Evolutionary conservation across 2,888 invertebrate species (phyloP), one percentile per base, ranked within the genome.

Genomic region (Dendrolimus pini): DNA sequence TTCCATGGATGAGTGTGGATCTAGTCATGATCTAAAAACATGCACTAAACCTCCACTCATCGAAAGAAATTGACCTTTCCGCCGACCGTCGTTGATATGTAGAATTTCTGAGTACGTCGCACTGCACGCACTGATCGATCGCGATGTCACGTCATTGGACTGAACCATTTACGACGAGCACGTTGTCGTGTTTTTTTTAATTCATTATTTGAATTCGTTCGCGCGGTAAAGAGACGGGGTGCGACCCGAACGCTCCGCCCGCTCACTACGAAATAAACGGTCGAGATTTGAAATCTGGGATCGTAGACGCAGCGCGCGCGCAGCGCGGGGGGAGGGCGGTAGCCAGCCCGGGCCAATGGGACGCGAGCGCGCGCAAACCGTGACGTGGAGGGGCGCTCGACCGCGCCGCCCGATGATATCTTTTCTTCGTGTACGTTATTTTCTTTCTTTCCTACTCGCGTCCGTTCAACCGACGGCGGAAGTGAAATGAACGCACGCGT

Each of bases 1-100:
- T 91, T 93, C 93, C 93, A 92, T 94, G 94, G 94, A 94, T 94
- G 94, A 94, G 94, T 94, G 94, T 94, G 94, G 94, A 94, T 94
- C 94, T 94, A 94, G 94, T 94, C 94, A 94, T 94, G 94, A 89
- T 88, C 89, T 70, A 78, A 80, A 72, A 90, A 94, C 94, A 94
- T 94, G 94, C 92, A 94, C 94, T 93, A 93, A 93, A 94, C 93
- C 93, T 93, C 92, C 93, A 94, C 93, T 92, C 94, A 94, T 92
- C 94, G 92, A 93, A 92, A 92, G 92, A 92, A 91, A 89, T 90
- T 91, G 91, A 89, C 87, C 74, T 80, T 78, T 75, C 70, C 75
- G 73, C 67, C 68, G 72, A 61, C 64, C 74, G 68, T 12, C 67
- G 70, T 68, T 64, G 75, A 6, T 18, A 18, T 18, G 30, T 30